Percentiles rank a stretch among this genome's conserved stretches.
These are phyloP conservation scores for Glaucopsyche alexis DNA, from an alignment of 2,888 invertebrate species.

Conservation along the genomic window DNA sequence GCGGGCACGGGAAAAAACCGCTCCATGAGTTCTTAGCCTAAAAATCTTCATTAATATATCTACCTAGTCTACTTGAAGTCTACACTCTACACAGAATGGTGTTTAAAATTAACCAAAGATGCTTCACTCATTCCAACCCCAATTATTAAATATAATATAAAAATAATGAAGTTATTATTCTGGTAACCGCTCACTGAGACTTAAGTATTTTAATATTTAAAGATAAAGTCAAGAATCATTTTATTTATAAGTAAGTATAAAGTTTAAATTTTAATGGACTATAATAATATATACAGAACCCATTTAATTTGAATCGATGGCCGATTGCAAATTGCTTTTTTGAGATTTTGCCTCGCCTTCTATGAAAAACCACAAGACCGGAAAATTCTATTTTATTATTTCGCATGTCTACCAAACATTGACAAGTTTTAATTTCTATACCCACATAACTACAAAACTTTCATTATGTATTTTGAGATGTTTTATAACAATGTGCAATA, in stretches of 20 bases:
- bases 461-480: too few species aligned
- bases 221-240: conserved; percentile 63
- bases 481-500: too few species aligned
- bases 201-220: conserved; percentile 38
- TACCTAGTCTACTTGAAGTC: not conserved
- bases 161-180: conserved; percentile 57
- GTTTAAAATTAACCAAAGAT: conserved; percentile 3
- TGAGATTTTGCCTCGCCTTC: conserved; percentile 53
- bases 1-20: too few species aligned
- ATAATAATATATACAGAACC: too few species aligned
- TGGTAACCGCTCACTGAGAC: conserved; percentile 59
- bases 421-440: too few species aligned
- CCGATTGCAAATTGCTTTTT: conserved; percentile 72
- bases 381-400: conserved; percentile 30
- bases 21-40: too few species aligned
- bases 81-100: not conserved
- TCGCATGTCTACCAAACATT: too few species aligned
- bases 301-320: conserved; percentile 67
- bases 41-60: not conserved
- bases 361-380: conserved; percentile 44
- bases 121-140: conserved; percentile 1
- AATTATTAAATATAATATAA: conserved; percentile 27
- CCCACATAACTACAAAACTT: too few species aligned
- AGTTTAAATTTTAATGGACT: conserved; percentile 75
- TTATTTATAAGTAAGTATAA: conserved; percentile 67